Percentiles rank a stretch among this genome's conserved stretches.
phyloP scores from a whole-genome alignment of 1,140 invertebrate genomes.

The Bradynema listronoti region DNA sequence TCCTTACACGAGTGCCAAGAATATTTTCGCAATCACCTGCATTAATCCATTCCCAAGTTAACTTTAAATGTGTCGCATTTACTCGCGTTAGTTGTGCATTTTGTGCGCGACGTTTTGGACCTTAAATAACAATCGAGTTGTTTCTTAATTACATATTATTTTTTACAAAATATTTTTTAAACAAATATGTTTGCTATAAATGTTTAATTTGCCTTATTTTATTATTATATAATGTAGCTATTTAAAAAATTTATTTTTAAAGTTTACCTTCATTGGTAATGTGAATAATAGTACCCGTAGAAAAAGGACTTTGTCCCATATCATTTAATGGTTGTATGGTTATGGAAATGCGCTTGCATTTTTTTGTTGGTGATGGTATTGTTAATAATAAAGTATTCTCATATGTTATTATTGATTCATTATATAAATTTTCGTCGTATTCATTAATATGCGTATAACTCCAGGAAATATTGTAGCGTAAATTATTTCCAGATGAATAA shows the following conservation, averaged over 20 bases:
- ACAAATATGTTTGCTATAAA: too few species aligned
- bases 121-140: conserved; percentile 17
- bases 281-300: conserved; percentile 34
- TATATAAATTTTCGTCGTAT: neutral
- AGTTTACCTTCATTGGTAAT: conserved; percentile 20
- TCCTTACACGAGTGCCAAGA: conserved; percentile 30
- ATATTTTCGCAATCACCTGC: conserved; percentile 39
- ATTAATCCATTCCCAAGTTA: conserved; percentile 38
- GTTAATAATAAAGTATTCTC: conserved; percentile 2
- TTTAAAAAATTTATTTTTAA: too few species aligned
- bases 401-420: neutral
- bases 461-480: conserved; percentile 42
- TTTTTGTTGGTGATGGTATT: neutral
- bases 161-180: too few species aligned
- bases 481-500: conserved; percentile 31
- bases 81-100: conserved; percentile 25
- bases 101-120: conserved; percentile 32
- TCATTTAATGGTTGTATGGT: conserved; percentile 38
- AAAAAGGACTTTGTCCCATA: conserved; percentile 22
- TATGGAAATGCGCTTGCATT: conserved; percentile 28
- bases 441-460: neutral
- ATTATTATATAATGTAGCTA: too few species aligned
- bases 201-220: too few species aligned
- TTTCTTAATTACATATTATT: neutral
- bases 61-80: conserved; percentile 41